These are phyloP conservation scores for Acrocephalus kingi DNA, from an alignment of 2,113 vertebrate genomes.

Conservation along the genomic window DNA sequence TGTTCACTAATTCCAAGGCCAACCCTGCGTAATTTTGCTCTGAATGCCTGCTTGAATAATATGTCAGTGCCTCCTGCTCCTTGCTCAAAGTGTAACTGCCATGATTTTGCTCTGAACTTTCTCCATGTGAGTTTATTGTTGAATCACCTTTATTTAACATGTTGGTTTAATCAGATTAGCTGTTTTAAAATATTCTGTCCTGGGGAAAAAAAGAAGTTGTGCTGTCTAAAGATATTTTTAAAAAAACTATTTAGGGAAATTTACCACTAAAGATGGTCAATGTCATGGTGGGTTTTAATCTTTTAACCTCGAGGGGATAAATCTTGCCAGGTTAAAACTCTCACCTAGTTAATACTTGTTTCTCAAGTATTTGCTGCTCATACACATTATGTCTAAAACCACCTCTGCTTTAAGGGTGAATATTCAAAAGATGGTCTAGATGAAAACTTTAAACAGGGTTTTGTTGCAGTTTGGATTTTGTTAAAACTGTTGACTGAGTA, in stretches of 20 bases:
- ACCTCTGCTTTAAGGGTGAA: not conserved
- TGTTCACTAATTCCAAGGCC: constrained; percentile 69
- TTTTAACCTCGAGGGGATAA: not conserved
- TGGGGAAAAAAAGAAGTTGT: not conserved
- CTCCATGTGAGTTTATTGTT: not conserved
- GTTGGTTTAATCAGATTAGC: constrained; percentile 44
- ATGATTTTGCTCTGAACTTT: constrained; percentile 68
- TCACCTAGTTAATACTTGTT: not conserved
- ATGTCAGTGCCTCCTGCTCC: constrained; percentile 46
- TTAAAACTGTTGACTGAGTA: not conserved
- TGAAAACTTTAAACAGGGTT: not conserved
- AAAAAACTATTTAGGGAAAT: not conserved
- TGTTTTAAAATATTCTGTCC: constrained; percentile 24
- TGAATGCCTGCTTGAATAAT: constrained; percentile 69
- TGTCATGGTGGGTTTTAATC: not conserved
- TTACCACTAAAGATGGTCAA: not conserved
- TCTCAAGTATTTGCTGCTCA: not conserved
- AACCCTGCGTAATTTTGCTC: constrained; percentile 71
- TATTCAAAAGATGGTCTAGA: not conserved
- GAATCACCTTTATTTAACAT: constrained; percentile 50
- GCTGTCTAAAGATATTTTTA: not conserved
- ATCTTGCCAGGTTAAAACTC: not conserved
- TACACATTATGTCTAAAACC: not conserved
- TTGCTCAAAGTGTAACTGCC: constrained; percentile 64
- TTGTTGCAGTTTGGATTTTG: not conserved